phyloP scores from a whole-genome alignment of 1,140 invertebrate genomes.

The Phymastichus coffea region DNA sequence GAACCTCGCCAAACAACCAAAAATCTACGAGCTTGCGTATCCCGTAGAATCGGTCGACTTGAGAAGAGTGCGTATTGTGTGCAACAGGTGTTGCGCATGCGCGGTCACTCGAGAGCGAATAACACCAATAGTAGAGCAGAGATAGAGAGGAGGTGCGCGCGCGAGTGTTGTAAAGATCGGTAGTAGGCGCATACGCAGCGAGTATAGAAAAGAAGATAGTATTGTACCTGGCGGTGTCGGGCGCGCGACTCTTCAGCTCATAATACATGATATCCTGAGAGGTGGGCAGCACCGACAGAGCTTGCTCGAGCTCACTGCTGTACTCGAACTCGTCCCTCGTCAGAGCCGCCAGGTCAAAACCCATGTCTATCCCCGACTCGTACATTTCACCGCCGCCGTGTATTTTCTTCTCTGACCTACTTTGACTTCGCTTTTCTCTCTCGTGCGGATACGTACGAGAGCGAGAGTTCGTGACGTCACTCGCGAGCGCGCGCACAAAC shows the following conservation, averaged over 20 bases:
- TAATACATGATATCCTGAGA: slow-evolving; percentile 70
- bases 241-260: slow-evolving; percentile 63
- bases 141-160: slow-evolving; percentile 4
- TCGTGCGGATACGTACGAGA: background rate
- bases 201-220: slow-evolving; percentile 13
- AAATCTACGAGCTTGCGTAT: too few species aligned
- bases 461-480: background rate
- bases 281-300: slow-evolving; percentile 40
- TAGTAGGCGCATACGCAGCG: slow-evolving; percentile 15
- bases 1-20: too few species aligned
- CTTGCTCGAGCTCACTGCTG: slow-evolving; percentile 44
- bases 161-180: too few species aligned
- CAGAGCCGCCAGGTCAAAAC: slow-evolving; percentile 68
- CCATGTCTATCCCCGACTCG: slow-evolving; percentile 73
- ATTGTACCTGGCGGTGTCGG: slow-evolving; percentile 66
- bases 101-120: too few species aligned
- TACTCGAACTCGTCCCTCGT: slow-evolving; percentile 43
- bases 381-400: slow-evolving; percentile 38
- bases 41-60: too few species aligned
- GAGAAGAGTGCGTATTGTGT: too few species aligned
- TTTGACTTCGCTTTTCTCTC: too few species aligned
- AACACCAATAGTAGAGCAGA: too few species aligned
- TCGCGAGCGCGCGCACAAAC: background rate
- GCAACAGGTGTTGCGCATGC: too few species aligned
- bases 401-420: background rate